A percentile compares a stretch with the other conserved stretches of the same genome.
Evolutionary conservation across 2,797 vertebrate species (phyloP).

Genomic region (Fundulus diaphanus): DNA sequence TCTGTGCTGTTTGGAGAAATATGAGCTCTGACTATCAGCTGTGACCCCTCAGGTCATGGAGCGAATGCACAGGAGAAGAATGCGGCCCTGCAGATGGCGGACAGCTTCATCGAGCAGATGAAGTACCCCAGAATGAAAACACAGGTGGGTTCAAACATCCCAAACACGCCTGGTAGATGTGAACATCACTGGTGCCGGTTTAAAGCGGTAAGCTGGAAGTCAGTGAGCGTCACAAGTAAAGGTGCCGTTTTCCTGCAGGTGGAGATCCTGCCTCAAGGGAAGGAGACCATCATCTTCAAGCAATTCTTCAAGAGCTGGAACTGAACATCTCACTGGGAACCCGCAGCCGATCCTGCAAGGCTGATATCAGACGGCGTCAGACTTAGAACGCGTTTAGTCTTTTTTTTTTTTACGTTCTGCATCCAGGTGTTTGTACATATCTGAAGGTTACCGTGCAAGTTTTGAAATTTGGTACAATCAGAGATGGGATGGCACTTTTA

Average conservation of each 20-base stretch:
- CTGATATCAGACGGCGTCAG: constrained; percentile 18
- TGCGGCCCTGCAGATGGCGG: constrained; percentile 90
- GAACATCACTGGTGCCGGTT: background rate
- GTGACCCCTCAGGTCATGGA: constrained; percentile 81
- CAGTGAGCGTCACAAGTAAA: background rate
- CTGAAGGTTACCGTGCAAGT: constrained; percentile 23
- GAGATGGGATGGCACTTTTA: constrained; percentile 66
- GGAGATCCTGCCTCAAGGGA: constrained; percentile 91
- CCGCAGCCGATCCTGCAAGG: constrained; percentile 11
- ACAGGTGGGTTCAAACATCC: constrained; percentile 82
- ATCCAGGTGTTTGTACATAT: constrained; percentile 60
- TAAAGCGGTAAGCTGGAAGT: background rate
- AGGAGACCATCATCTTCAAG: constrained; percentile 91
- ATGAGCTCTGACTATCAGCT: background rate
- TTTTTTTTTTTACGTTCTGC: constrained; percentile 19
- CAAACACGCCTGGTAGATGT: too few species aligned
- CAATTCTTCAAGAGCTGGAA: constrained; percentile 93
- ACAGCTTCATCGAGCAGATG: constrained; percentile 95
- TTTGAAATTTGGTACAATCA: constrained; percentile 36
- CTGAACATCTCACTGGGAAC: constrained; percentile 53
- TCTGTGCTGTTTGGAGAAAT: background rate
- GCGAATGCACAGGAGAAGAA: constrained; percentile 92
- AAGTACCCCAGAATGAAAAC: constrained; percentile 91
- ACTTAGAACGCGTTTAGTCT: constrained; percentile 4
- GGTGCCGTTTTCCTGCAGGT: constrained; percentile 75